Evolutionary conservation across 2,888 invertebrate species (phyloP).

Genomic region (Amiota mariae): DNA sequence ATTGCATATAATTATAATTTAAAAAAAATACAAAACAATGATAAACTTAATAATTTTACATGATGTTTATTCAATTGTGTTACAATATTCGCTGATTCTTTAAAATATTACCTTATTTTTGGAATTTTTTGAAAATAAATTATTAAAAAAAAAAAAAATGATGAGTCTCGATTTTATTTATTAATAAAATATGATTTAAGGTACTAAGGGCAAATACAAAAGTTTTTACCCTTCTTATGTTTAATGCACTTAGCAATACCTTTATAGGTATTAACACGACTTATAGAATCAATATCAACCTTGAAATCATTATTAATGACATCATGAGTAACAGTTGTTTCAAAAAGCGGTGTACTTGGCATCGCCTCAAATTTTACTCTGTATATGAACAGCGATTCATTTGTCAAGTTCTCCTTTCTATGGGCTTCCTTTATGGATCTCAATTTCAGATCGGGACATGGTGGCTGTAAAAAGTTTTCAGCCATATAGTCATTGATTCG

Average conservation of each 20-base stretch:
- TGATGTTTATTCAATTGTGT: too few species aligned
- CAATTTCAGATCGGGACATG: constrained; percentile 38
- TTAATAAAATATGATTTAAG: too few species aligned
- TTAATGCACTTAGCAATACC: constrained; percentile 46
- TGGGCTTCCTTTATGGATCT: neutral
- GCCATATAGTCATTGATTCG: constrained; percentile 47
- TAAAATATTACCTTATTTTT: too few species aligned
- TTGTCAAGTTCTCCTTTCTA: neutral
- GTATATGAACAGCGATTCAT: neutral
- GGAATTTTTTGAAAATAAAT: too few species aligned
- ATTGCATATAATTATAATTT: too few species aligned
- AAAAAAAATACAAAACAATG: too few species aligned
- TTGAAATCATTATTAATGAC: constrained; percentile 28
- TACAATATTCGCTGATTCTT: too few species aligned
- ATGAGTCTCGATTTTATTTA: too few species aligned
- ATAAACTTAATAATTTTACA: too few species aligned
- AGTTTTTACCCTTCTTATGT: constrained; percentile 51
- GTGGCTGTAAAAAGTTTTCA: constrained; percentile 36
- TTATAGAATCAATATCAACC: constrained; percentile 47
- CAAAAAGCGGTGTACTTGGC: constrained; percentile 37
- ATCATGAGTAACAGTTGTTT: constrained; percentile 44
- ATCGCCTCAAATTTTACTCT: neutral
- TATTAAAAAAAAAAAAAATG: too few species aligned
- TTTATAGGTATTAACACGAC: constrained; percentile 51
- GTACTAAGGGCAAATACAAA: constrained; percentile 41